phyloP scores from a whole-genome alignment of 2,888 invertebrate genomes.

The Cerceris rybyensis region DNA sequence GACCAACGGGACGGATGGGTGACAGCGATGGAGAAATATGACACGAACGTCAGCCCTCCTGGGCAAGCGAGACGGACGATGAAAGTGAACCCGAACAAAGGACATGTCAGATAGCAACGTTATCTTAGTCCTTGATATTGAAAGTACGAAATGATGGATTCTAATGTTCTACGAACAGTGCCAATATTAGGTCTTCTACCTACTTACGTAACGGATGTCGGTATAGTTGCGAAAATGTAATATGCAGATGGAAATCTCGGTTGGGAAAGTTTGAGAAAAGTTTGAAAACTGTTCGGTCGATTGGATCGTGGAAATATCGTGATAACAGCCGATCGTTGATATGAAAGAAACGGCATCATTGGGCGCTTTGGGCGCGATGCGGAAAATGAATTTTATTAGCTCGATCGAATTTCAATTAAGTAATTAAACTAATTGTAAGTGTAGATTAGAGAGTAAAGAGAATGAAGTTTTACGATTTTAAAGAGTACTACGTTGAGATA shows the following conservation, averaged over 20 bases:
- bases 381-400: background rate
- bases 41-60: slow-evolving; percentile 77
- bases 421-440: too few species aligned
- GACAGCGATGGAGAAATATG: slow-evolving; percentile 77
- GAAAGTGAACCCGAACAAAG: slow-evolving; percentile 77
- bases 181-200: slow-evolving; percentile 7
- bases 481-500: too few species aligned
- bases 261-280: slow-evolving; percentile 5
- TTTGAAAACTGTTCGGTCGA: background rate
- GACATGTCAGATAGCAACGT: slow-evolving; percentile 76
- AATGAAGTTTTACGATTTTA: too few species aligned
- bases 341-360: background rate
- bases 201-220: background rate
- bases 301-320: background rate
- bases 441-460: too few species aligned
- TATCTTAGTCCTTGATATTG: slow-evolving; percentile 67
- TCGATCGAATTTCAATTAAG: too few species aligned
- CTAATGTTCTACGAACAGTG: slow-evolving; percentile 12
- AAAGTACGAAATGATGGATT: slow-evolving; percentile 28
- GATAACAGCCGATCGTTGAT: background rate
- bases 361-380: background rate
- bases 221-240: slow-evolving; percentile 12
- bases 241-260: background rate
- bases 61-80: slow-evolving; percentile 78
- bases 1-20: slow-evolving; percentile 67